Percentiles rank a stretch among this genome's conserved stretches.
These are phyloP conservation scores for Scaptomyza pallida DNA, from an alignment of 1,140 invertebrate species.

Conservation along the genomic window DNA sequence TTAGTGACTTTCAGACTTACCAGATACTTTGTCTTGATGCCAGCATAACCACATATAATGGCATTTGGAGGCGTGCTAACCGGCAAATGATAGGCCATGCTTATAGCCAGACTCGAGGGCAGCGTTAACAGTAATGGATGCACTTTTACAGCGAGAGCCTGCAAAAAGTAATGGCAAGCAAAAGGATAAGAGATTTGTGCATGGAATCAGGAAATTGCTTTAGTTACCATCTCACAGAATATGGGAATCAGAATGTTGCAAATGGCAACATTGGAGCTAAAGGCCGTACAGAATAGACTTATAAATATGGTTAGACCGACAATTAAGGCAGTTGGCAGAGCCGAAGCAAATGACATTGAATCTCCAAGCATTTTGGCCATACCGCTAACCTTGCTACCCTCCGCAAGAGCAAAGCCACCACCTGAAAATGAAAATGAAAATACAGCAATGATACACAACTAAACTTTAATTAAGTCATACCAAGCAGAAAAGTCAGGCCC, in stretches of 20 bases:
- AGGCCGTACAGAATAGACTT: slow-evolving; percentile 88
- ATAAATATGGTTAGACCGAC: slow-evolving; percentile 85
- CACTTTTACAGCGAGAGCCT: slow-evolving; percentile 86
- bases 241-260: slow-evolving; percentile 92
- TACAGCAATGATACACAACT: neutral
- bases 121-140: slow-evolving; percentile 95
- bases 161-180: slow-evolving; percentile 54
- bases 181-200: neutral
- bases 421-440: slow-evolving; percentile 84
- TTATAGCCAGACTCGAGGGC: slow-evolving; percentile 90
- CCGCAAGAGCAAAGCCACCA: slow-evolving; percentile 94
- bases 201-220: neutral
- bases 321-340: slow-evolving; percentile 84
- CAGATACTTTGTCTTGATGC: slow-evolving; percentile 62
- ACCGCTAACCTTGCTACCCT: slow-evolving; percentile 90
- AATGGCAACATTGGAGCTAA: slow-evolving; percentile 92
- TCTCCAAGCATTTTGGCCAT: slow-evolving; percentile 90
- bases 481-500: slow-evolving; percentile 57
- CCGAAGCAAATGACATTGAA: slow-evolving; percentile 85
- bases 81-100: slow-evolving; percentile 88
- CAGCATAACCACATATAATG: slow-evolving; percentile 91
- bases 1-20: slow-evolving; percentile 8
- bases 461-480: slow-evolving; percentile 22
- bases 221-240: slow-evolving; percentile 88
- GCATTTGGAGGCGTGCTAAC: slow-evolving; percentile 95